Evolutionary conservation across 2,113 vertebrate genomes (phyloP), one percentile per base, ranked within the genome.

Genomic region (Gopherus evgoodei): DNA sequence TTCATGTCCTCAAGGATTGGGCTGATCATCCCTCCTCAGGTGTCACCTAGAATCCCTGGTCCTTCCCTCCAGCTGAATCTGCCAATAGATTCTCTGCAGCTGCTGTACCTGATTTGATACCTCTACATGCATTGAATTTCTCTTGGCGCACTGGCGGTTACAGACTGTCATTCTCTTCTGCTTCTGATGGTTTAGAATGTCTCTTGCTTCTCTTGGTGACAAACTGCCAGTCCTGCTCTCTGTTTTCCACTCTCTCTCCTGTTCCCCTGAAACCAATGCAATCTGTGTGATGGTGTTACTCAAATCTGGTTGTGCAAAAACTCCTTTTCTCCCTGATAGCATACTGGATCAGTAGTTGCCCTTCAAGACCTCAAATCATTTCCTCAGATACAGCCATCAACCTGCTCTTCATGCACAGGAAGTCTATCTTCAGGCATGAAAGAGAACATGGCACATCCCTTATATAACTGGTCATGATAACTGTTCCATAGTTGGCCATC

Each of bases 101-200:
- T 62, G 59, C 29, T 62, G 27, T 62, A 6, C 59, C 29, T 62
- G 29, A 62, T 62, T 62, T 62, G 59, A 31, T 16, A 62, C 14
- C 29, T 7, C 31, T 31, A 62, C 59, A 62, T 35, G 59, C 59
- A 62, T 3, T 62, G 12, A 31, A 62, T 62, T 62, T 35, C 59
- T 57, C 56, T 62, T 31, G 59, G 27, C 31, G 12, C 59, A 31
- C 29, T 16, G 59, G 29, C 35, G 59, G 6, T 62, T 62, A 62
- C 29, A 31, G 59, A 62, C 83, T 92, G 93, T 90, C 90, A 62
- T 62, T 89, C 57, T 95, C 86, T 91, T 85, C 82, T 93, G 90
- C 35, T 42, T 87, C 86, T 87, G 53, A 12, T 83, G 72, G 86
- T 81, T 83, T 80, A 91, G 52, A 75, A 76, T 47, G 42, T 87